Base-by-base conservation (phyloP, 2,113 vertebrate species). In the Heterochromis multidens region DNA sequence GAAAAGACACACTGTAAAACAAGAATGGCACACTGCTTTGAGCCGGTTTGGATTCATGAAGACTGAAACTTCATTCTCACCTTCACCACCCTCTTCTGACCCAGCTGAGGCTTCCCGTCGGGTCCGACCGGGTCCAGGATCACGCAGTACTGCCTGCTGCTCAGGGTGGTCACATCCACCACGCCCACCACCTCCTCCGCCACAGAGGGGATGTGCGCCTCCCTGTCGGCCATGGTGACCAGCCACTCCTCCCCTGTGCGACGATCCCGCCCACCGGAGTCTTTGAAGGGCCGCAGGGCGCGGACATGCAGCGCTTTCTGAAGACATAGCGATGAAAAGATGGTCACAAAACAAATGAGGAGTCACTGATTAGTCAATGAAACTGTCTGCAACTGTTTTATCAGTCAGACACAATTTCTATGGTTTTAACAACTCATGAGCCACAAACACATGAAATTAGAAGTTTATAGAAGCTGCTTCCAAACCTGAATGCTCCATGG, bases 191-290 rank as follows among this genome's bases (percentile, higher is more conserved):
- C 96, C 89, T 98, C 97, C 95, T 99, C 97, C 0, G 96, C 67
- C 60, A 99, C 98, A 0, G 97, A 96, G 0, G 98, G 97, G 80
- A 99, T 96, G 33, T 98, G 97, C 2, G 97, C 97, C 87, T 97
- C 97, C 0, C 97, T 86, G 83, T 98, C 96, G 0, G 81, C 95
- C 80, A 96, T 93, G 0, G 97, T 98, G 60, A 98, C 96, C 82
- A 98, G 94, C 98, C 97, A 98, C 85, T 99, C 97, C 94, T 98
- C 97, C 0, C 98, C 98, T 0, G 97, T 98, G 17, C 96, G 96
- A 0, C 96, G 95, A 1, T 92, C 79, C 1, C 92, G 89, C 1
- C 95, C 95, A 0, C 95, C 94, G 0, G 92, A 65, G 2, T 98
- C 97, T 8, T 90, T 95, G 61, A 98, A 98, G 11, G 96, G 95